phyloP scores from a whole-genome alignment of 2,888 invertebrate genomes.

The Zhuqinia jingwanae region DNA sequence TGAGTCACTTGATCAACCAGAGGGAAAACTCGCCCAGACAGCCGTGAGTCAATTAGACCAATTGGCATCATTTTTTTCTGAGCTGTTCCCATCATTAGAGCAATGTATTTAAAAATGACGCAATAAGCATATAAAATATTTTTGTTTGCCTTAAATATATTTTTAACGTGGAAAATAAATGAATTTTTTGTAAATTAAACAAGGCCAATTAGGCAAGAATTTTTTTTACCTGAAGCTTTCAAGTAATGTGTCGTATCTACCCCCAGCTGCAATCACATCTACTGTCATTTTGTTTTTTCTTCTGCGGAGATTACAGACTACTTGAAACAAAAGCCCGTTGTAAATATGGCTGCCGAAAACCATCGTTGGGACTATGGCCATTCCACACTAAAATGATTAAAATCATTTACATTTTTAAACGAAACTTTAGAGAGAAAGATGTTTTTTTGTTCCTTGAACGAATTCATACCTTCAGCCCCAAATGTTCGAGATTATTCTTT shows the following conservation, averaged over 20 bases:
- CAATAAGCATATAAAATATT: no score
- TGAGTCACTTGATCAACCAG: slow-evolving; percentile 78
- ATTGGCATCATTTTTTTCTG: slow-evolving; percentile 70
- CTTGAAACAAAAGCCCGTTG: slow-evolving; percentile 87
- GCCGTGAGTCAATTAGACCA: slow-evolving; percentile 73
- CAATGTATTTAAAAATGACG: background rate
- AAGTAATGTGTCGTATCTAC: slow-evolving; percentile 93
- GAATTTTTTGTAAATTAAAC: no score
- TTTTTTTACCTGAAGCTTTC: slow-evolving; percentile 86
- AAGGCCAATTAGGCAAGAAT: no score
- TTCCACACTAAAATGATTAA: slow-evolving; percentile 82
- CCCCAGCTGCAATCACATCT: slow-evolving; percentile 92
- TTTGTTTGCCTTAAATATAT: no score
- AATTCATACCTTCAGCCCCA: slow-evolving; percentile 88
- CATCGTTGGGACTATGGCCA: slow-evolving; percentile 84
- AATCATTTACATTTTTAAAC: no score
- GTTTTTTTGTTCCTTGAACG: no score
- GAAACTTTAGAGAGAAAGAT: no score
- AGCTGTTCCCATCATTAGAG: slow-evolving; percentile 65
- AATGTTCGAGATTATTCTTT: slow-evolving; percentile 86
- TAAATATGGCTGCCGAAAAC: slow-evolving; percentile 85
- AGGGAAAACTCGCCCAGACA: slow-evolving; percentile 74
- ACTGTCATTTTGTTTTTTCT: slow-evolving; percentile 83
- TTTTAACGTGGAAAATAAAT: no score
- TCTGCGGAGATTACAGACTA: slow-evolving; percentile 84